Percentiles rank a stretch among this genome's conserved stretches.
These are phyloP conservation scores for Parauchenoglanis punctatus DNA, from an alignment of 2,797 vertebrate species.

Conservation along the genomic window DNA sequence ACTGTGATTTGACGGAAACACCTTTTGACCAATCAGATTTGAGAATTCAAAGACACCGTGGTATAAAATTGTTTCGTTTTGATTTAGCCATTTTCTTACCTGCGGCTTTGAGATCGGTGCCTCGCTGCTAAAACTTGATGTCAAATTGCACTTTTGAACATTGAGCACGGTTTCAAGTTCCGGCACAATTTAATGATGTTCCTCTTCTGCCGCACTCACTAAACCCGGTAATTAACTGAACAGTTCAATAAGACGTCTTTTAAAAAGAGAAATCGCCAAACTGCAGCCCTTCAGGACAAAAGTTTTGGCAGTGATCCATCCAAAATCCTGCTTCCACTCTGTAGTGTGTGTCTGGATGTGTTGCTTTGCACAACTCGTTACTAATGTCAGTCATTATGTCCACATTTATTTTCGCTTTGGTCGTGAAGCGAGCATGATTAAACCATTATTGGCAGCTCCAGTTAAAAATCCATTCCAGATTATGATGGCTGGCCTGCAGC, in stretches of 20 bases:
- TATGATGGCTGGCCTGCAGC: constrained; percentile 6
- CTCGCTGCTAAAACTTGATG: neutral
- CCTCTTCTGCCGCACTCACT: neutral
- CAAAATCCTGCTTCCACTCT: neutral
- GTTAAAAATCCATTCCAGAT: neutral
- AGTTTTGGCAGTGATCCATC: neutral
- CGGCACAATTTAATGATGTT: neutral
- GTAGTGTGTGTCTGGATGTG: neutral
- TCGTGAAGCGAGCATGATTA: neutral
- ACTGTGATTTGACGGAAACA: neutral
- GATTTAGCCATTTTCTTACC: no score
- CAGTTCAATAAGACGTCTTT: constrained; percentile 13
- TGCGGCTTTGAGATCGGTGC: neutral
- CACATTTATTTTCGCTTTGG: constrained; percentile 3
- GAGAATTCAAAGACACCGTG: no score
- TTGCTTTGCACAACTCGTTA: neutral
- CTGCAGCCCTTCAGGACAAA: neutral
- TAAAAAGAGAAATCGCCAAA: neutral
- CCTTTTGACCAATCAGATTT: neutral
- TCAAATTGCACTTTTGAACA: neutral
- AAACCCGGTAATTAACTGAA: constrained; percentile 22
- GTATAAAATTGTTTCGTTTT: no score
- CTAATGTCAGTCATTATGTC: constrained; percentile 18
- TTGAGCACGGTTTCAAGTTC: neutral
- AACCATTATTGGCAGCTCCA: constrained; percentile 2